phyloP scores from a whole-genome alignment of 2,888 invertebrate species.

The Chydorus sphaericus region DNA sequence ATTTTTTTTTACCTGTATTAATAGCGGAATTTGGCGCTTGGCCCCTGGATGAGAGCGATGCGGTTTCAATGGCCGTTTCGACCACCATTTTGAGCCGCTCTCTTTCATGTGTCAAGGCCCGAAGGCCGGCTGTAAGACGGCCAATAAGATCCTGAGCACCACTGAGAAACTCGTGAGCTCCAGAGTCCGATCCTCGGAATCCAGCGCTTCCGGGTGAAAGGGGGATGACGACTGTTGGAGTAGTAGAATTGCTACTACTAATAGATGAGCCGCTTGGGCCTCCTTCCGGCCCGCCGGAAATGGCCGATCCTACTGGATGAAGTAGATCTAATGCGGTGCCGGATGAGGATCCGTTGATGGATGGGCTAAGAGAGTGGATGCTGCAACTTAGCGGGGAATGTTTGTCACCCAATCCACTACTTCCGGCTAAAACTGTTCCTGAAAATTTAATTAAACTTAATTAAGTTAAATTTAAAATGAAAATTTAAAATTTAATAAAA shows the following conservation, averaged over 20 bases:
- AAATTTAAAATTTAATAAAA: too few species aligned
- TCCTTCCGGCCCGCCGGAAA: too few species aligned
- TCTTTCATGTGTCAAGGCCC: constrained; percentile 32
- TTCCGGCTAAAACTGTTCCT: too few species aligned
- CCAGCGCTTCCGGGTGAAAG: not conserved
- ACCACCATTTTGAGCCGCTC: constrained; percentile 47
- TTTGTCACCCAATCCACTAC: too few species aligned
- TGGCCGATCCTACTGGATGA: too few species aligned
- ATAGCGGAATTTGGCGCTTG: constrained; percentile 27
- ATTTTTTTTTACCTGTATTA: too few species aligned
- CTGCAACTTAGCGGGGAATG: constrained; percentile 9
- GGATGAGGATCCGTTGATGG: not conserved
- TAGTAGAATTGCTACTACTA: too few species aligned
- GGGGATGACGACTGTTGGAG: not conserved
- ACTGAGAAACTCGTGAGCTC: constrained; percentile 5
- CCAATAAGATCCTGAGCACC: constrained; percentile 9
- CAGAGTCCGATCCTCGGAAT: not conserved
- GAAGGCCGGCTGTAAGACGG: constrained; percentile 23
- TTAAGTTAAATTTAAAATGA: too few species aligned
- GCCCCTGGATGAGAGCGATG: constrained; percentile 14
- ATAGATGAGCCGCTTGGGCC: too few species aligned
- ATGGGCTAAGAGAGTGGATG: not conserved
- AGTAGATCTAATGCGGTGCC: too few species aligned
- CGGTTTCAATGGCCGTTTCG: constrained; percentile 31
- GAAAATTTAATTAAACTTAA: too few species aligned